Percentiles rank a stretch among this genome's conserved stretches.
phyloP scores from a whole-genome alignment of 2,888 invertebrate species.

The Drosophila subsilvestris region DNA sequence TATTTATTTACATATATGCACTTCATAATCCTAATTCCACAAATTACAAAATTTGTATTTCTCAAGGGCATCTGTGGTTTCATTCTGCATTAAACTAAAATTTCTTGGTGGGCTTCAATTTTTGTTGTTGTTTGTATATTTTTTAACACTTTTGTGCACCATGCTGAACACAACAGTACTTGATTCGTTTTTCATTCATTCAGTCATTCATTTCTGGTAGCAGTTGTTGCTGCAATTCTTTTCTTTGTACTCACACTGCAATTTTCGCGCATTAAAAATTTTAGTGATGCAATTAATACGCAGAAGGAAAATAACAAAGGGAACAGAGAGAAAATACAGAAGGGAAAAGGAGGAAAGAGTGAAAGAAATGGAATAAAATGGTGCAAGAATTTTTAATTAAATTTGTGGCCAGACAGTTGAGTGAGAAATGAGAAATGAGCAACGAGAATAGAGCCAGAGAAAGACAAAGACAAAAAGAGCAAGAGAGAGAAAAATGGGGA shows the following conservation, averaged over 20 bases:
- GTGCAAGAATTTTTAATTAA: slow-evolving; percentile 77
- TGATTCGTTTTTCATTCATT: slow-evolving; percentile 55
- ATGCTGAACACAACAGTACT: slow-evolving; percentile 56
- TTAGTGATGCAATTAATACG: slow-evolving; percentile 77
- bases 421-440: slow-evolving; percentile 67
- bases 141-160: slow-evolving; percentile 12
- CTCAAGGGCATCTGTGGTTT: background rate
- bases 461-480: slow-evolving; percentile 21
- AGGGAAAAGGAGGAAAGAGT: background rate
- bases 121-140: background rate
- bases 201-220: slow-evolving; percentile 5
- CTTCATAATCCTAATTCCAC: too few species aligned
- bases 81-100: background rate
- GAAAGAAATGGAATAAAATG: slow-evolving; percentile 54
- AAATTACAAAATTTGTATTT: background rate
- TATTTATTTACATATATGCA: too few species aligned
- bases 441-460: slow-evolving; percentile 48
- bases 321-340: slow-evolving; percentile 14
- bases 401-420: slow-evolving; percentile 75
- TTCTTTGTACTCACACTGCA: slow-evolving; percentile 56
- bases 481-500: slow-evolving; percentile 10
- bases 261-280: slow-evolving; percentile 76
- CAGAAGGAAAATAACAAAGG: slow-evolving; percentile 34
- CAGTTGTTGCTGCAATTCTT: slow-evolving; percentile 33
- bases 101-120: background rate